phyloP scores from a whole-genome alignment of 2,888 invertebrate genomes.

The Ferdinandea cuprea region DNA sequence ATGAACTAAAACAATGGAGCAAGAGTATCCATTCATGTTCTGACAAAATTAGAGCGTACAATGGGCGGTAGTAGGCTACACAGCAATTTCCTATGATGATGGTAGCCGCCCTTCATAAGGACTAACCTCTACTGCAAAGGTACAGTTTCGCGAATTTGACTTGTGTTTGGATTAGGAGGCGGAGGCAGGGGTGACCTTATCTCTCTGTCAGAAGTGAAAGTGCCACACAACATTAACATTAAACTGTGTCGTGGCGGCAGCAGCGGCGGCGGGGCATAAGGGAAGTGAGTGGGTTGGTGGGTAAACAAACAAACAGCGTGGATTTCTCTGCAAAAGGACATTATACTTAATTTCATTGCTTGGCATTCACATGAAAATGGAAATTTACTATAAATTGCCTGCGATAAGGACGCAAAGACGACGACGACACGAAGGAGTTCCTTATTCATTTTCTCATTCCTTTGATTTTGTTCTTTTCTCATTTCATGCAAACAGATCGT shows the following conservation, averaged over 20 bases:
- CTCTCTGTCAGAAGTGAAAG: slow-evolving; percentile 52
- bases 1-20: slow-evolving; percentile 36
- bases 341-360: slow-evolving; percentile 68
- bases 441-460: slow-evolving; percentile 32
- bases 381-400: slow-evolving; percentile 70
- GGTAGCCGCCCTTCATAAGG: slow-evolving; percentile 7
- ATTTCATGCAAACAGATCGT: slow-evolving; percentile 86
- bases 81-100: slow-evolving; percentile 42
- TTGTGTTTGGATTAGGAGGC: slow-evolving; percentile 6
- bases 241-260: slow-evolving; percentile 34
- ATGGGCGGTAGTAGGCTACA: slow-evolving; percentile 21
- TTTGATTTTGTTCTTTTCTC: slow-evolving; percentile 52
- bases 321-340: slow-evolving; percentile 37
- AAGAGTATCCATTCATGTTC: slow-evolving; percentile 32
- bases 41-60: slow-evolving; percentile 51
- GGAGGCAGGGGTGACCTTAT: slow-evolving; percentile 30
- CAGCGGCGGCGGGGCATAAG: no score
- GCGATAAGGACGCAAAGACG: slow-evolving; percentile 51
- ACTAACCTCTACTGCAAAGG: neutral
- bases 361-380: slow-evolving; percentile 62
- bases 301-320: slow-evolving; percentile 2
- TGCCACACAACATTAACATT: slow-evolving; percentile 65
- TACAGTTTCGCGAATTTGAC: slow-evolving; percentile 7
- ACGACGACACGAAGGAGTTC: slow-evolving; percentile 42
- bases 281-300: slow-evolving; percentile 12